Conservation (phyloP, 37 sponge, comb jelly and placozoan species). For the Mnemiopsis leidyi region DNA sequence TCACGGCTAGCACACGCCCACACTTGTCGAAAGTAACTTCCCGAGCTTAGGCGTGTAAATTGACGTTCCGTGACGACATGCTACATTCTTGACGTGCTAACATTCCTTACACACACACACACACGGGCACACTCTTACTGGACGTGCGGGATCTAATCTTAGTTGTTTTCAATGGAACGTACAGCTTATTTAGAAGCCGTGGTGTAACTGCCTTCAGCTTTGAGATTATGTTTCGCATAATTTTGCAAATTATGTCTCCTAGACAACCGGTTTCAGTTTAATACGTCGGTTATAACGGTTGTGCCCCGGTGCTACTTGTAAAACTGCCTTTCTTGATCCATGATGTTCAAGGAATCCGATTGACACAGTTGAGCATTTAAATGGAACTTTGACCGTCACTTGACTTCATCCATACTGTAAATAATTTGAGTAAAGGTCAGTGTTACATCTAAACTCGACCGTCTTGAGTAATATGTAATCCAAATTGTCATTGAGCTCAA, state of each 20-base stretch:
- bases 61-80: not conserved
- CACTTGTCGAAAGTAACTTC: not conserved
- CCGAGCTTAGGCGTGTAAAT: not conserved
- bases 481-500: too few species aligned
- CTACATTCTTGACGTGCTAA: not conserved
- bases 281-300: not conserved
- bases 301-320: not conserved
- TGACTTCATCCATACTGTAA: too few species aligned
- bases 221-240: not conserved
- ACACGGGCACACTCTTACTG: not conserved
- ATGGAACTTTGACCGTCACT: too few species aligned
- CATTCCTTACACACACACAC: not conserved
- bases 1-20: not conserved
- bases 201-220: too few species aligned
- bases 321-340: not conserved
- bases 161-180: too few species aligned
- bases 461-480: too few species aligned
- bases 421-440: too few species aligned
- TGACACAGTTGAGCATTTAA: too few species aligned
- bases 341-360: too few species aligned
- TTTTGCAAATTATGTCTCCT: not conserved
- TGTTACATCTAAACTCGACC: too few species aligned
- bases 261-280: not conserved
- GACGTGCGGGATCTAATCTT: too few species aligned
- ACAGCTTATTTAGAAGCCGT: too few species aligned